Evolutionary conservation across 2,888 invertebrate species (phyloP).

Genomic region (Argyresthia albistria): DNA sequence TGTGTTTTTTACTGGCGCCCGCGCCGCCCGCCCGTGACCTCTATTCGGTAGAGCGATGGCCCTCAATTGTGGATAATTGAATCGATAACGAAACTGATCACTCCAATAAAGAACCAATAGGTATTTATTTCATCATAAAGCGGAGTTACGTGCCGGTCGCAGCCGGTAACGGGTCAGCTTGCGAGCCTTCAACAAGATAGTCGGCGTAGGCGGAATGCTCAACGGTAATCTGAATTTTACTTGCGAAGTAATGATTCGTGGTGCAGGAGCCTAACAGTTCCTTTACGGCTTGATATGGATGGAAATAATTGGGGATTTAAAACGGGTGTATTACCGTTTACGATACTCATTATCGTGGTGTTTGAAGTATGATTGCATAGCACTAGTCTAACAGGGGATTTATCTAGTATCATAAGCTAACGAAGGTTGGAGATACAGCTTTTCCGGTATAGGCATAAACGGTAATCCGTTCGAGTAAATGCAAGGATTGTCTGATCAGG

Average conservation of each 20-base stretch:
- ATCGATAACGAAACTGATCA: conserved; percentile 14
- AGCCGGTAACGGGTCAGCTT: not conserved
- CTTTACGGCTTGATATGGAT: not conserved
- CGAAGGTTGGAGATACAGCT: too few species aligned
- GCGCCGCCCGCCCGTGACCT: conserved; percentile 27
- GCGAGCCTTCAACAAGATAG: not conserved
- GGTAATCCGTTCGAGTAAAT: too few species aligned
- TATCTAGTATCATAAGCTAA: too few species aligned
- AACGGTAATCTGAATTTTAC: conserved; percentile 5
- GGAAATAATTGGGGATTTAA: not conserved
- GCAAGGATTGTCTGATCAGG: too few species aligned
- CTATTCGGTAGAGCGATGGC: conserved; percentile 31
- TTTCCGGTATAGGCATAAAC: too few species aligned
- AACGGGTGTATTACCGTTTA: too few species aligned
- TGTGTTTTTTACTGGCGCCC: conserved; percentile 37
- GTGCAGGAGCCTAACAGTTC: not conserved
- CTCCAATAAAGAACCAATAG: not conserved
- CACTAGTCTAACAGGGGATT: too few species aligned
- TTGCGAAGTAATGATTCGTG: not conserved
- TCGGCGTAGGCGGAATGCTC: conserved; percentile 2
- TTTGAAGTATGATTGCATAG: too few species aligned
- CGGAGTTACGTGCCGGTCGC: not conserved
- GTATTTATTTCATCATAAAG: too few species aligned
- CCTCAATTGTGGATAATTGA: conserved; percentile 50
- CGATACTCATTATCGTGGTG: too few species aligned